Base-by-base conservation (phyloP, 2,797 vertebrate genomes). In the Harpagifer antarcticus region DNA sequence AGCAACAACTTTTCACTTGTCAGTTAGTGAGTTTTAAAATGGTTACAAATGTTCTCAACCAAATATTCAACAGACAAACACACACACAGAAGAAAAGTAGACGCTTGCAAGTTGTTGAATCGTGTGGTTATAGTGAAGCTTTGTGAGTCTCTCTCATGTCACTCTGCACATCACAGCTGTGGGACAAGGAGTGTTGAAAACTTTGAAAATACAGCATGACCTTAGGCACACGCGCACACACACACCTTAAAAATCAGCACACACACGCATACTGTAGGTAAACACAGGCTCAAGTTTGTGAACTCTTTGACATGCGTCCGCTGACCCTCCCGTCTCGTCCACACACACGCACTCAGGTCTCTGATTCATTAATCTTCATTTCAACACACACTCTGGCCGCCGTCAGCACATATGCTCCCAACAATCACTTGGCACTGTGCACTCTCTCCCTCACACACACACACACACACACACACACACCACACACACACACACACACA, bases 351-450 rank as follows among this genome's bases (percentile, higher is more conserved):
- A 74, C 70, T 78, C 61, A 53, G 68, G 70, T 81, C 81, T 68
- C 89, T 84, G 27, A 76, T 91, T 93, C 92, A 93, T 93, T 93
- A 90, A 93, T 93, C 92, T 92, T 93, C 88, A 93, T 94, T 92
- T 93, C 92, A 93, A 89, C 92, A 92, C 92, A 91, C 91, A 80
- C 88, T 92, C 89, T 71, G 79, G 90, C 76, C 74, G 88, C 92
- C 83, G 83, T 94, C 92, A 91, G 86, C 92, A 88, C 92, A 93
- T 92, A 86, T 91, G 90, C 90, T 91, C 91, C 86, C 87, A 88
- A 91, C 91, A 89, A 92, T 93, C 93, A 92, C 86, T 92, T 91
- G 84, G 89, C 92, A 87, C 84, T 81, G 83, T 80, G 82, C 76
- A 68, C 78, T 72, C 74, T 76, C 77, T 23, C 20, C 20, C 20